Base-by-base conservation (phyloP, 2,888 invertebrate genomes). In the Euproctis similis region DNA sequence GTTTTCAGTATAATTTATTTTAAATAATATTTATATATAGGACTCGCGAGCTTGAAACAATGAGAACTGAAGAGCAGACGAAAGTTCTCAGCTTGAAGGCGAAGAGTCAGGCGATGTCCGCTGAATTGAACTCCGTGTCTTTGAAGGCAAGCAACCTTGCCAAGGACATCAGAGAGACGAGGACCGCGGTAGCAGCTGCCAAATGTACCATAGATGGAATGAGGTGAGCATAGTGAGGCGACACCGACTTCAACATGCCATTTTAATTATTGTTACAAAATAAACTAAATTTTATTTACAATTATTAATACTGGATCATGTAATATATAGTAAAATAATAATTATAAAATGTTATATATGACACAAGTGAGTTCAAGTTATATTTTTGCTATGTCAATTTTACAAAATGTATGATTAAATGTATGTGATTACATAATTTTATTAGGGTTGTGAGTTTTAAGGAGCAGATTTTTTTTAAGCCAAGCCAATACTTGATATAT, bases 121-220 rank as follows among this genome's bases (percentile, higher is more conserved):
- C 93, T 2, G 95, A 96, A 66, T 78, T 96, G 23, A 89, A 89
- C 39, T 87, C 90, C 1, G 72, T 80, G 5, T 76, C 74, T 6
- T 71, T 76, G 3, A 68, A 84, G 1, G 43, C 52, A 2, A 56
- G 62, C 0, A 58, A 63, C 23, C 47, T 85, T 7, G 81, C 82
- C 5, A 63, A 62, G 27, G 69, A 68, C 12, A 85, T 84, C 8
- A 42, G 85, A 0, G 81, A 78, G 38, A 85, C 85, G 0, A 54
- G 85, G 22, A 91, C 93, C 3, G 94, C 93, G 2, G 96, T 98
- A 0, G 94, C 96, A 0, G 91, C 93, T 18, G 93, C 96, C 2
- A 98, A 98, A 72, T 89, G 94, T 1, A 94, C 95, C n/a, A 99
- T 99, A 33, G 98, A 99, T 66, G 93, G 94, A 0, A 98, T 98